Evolutionary conservation across 1,140 invertebrate genomes (phyloP), one percentile per base, ranked within the genome.

Genomic region (Manduca sexta): DNA sequence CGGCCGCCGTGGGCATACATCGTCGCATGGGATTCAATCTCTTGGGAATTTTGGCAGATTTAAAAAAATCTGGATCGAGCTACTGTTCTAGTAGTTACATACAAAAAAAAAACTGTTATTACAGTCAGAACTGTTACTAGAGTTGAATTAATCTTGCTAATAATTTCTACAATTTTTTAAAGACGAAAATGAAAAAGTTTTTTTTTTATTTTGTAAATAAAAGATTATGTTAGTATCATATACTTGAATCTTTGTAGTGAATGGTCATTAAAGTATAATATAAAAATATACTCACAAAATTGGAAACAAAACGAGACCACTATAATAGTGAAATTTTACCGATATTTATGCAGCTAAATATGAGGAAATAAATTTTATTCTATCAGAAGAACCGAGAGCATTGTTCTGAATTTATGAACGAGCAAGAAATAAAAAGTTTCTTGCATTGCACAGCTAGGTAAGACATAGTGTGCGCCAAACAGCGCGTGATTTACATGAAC

Each of bases 11-110:
- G 48, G 56, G 56, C 47, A 44, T 46, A 47, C 49, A 48, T 13
- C 56, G 68, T 57, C 76, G 69, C 77, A 59, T 73, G 80, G 80
- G 80, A 82, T 80, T 84, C 74, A 84, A 84, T 84, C 78, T 82
- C 80, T 69, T 44, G 78, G 78, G 81, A 84, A 84, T 84, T 82
- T 49, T 46, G 58, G 43, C 35, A 56, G 58, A 48, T 31, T 63
- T 64, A 82, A 81, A 84, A 67, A 78, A 81, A 77, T 65, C 45
- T 33, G 33, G 15, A 35, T 11, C 31, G 0, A n/a, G 43, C 33
- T 34, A 17, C 43, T 18, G 31, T 18, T 26, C 31, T 33, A 34
- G 12, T 34, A 4, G 16, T 41, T 39, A 18, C 17, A 21, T 15
- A n/a, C n/a, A n/a, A n/a, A 14, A 38, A 15, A 18, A 10, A 11